A percentile compares a stretch with the other conserved stretches of the same genome.
Conservation (phyloP, 2,113 vertebrate genomes). For the Sorex araneus region DNA sequence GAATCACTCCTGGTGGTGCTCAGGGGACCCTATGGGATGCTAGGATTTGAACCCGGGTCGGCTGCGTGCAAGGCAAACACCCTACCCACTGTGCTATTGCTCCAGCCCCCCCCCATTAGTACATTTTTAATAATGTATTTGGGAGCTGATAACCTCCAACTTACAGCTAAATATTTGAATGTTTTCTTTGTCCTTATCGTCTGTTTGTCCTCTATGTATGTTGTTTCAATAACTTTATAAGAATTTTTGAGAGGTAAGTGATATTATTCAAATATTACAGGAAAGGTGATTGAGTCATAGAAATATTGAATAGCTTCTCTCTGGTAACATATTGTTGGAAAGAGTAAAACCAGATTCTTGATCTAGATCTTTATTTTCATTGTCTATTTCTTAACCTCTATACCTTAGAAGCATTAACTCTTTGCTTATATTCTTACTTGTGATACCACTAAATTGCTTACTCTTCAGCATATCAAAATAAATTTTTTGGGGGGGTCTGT, state of each 20-base stretch:
- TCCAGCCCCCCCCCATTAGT: neutral
- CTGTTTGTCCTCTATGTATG: neutral
- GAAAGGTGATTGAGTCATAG: constrained; percentile 25
- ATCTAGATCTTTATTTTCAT: neutral
- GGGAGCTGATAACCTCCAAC: neutral
- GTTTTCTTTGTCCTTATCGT: constrained; percentile 39
- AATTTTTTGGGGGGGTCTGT: too few relatives aligned
- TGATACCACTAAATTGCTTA: neutral
- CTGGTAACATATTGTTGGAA: neutral
- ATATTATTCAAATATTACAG: neutral
- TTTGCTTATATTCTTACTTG: neutral
- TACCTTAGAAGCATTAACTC: neutral
- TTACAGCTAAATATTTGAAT: constrained; percentile 20
- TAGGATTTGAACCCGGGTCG: too few relatives aligned
- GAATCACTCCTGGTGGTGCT: too few relatives aligned
- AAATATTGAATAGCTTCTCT: neutral
- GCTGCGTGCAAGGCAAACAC: too few relatives aligned
- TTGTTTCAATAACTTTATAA: constrained; percentile 39
- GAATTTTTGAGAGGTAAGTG: neutral
- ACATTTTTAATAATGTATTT: neutral
- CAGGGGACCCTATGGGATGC: too few relatives aligned
- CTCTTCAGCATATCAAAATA: constrained; percentile 25
- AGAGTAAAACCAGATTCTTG: constrained; percentile 3
- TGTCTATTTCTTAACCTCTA: neutral
- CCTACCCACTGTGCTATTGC: too few relatives aligned